Evolutionary conservation across 1,140 invertebrate species (phyloP), one percentile per base, ranked within the genome.

Genomic region (Mercenaria mercenaria): DNA sequence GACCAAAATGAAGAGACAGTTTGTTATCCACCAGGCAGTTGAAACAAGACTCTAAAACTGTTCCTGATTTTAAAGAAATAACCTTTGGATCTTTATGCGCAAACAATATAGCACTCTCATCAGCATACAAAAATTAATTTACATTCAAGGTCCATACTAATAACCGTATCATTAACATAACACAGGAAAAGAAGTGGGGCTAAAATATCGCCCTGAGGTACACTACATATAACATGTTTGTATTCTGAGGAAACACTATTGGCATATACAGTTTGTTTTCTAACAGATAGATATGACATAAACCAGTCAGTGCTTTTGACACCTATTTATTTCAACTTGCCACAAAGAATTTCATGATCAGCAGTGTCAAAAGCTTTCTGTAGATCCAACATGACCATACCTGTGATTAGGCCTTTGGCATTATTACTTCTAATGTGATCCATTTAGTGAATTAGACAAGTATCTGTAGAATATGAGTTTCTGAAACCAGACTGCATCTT

Each of bases 91-190:
- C n/a, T n/a, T n/a, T n/a, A n/a, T n/a, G n/a, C n/a, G n/a, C n/a
- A n/a, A 59, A 82, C 23, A 82, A 59, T 32, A 82, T 82, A 34
- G 43, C 79, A 81, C 79, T 81, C n/a, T 81, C 79, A 81, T 52
- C 79, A 56, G 79, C 79, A 81, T 56, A 81, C 43, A 81, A 56
- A n/a, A 20, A 81, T 56, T 34, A 52, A 34, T 81, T 81, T 81
- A 59, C 47, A 81, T 26, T 81, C 52, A 56, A 6, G 43, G 23
- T 15, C 52, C 39, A 88, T 88, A 56, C 86, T 88, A 34, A 81
- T 80, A 81, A 43, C 41, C 61, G 69, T 72, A 59, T 88, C 86
- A 81, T 88, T 88, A 29, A 88, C 52, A 88, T 81, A 88, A 64
- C 41, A 80, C 32, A 81, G 34, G 34, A 81, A 88, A 23, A 88